These are phyloP conservation scores for Drosophila picticornis DNA, from an alignment of 2,888 invertebrate species.

Conservation along the genomic window DNA sequence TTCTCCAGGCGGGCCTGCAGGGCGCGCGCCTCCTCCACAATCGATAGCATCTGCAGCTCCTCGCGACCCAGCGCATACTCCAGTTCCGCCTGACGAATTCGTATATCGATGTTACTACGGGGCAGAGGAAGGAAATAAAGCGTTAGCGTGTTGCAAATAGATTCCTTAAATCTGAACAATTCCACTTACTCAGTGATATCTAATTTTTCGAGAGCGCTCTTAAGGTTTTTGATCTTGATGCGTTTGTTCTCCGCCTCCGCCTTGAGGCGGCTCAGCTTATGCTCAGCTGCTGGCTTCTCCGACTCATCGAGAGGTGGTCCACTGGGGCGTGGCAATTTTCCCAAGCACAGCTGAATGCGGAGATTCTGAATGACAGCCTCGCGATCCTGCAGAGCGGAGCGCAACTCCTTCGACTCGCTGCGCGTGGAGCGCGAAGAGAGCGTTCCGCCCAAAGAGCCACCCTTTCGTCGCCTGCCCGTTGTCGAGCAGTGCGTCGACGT, in stretches of 20 bases:
- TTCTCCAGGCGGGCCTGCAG: conserved; percentile 92
- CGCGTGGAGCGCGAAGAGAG: conserved; percentile 76
- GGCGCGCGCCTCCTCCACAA: conserved; percentile 93
- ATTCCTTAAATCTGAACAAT: neutral
- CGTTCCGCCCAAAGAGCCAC: conserved; percentile 83
- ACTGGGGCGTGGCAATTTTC: conserved; percentile 84
- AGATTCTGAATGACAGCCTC: conserved; percentile 92
- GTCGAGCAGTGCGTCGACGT: conserved; percentile 85
- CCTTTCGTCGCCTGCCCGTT: conserved; percentile 87
- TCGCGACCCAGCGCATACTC: conserved; percentile 95
- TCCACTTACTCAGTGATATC: conserved; percentile 94
- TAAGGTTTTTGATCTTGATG: conserved; percentile 92
- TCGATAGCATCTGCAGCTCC: conserved; percentile 93
- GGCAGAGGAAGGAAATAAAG: neutral
- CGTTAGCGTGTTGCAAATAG: neutral
- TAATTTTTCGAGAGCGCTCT: conserved; percentile 91
- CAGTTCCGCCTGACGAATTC: conserved; percentile 95
- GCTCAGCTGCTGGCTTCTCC: conserved; percentile 87
- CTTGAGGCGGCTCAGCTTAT: conserved; percentile 87
- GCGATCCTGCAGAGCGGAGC: conserved; percentile 91
- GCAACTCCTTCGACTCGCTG: conserved; percentile 87
- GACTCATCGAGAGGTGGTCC: conserved; percentile 86
- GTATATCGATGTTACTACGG: conserved; percentile 92
- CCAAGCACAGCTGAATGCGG: conserved; percentile 84
- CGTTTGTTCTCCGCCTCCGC: conserved; percentile 92